Evolutionary conservation across 2,797 vertebrate species (phyloP).

Genomic region (Cygnus olor): DNA sequence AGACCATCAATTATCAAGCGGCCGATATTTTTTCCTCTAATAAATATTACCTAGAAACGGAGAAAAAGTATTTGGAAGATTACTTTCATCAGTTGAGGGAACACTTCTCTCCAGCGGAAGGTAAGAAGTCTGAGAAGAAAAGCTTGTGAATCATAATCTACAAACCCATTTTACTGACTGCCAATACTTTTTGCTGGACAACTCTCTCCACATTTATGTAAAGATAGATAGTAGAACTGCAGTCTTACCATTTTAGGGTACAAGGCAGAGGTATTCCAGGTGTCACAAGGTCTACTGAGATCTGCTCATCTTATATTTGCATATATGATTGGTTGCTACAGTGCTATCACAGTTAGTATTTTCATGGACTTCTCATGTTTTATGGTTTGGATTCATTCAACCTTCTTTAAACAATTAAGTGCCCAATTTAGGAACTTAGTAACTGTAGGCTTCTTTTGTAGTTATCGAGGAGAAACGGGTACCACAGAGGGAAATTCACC

Average conservation of each 20-base stretch:
- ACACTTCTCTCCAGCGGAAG: background rate
- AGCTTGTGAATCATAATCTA: background rate
- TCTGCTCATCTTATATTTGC: background rate
- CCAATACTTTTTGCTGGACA: background rate
- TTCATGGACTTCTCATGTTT: background rate
- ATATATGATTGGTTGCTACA: background rate
- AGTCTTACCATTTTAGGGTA: background rate
- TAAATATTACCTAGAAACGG: slow-evolving; percentile 85
- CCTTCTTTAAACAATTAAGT: background rate
- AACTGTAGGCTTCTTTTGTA: background rate
- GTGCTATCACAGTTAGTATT: background rate
- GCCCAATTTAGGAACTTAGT: background rate
- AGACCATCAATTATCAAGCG: slow-evolving; percentile 89
- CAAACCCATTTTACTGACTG: background rate
- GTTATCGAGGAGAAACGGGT: background rate
- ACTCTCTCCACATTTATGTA: background rate
- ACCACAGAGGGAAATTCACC: background rate
- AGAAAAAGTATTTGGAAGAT: background rate
- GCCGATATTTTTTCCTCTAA: slow-evolving; percentile 83
- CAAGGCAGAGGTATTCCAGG: background rate
- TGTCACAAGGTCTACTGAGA: background rate
- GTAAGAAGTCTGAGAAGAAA: background rate
- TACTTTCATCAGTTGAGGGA: background rate
- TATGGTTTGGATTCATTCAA: background rate
- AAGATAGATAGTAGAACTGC: background rate